Base-by-base conservation (phyloP, 2,888 invertebrate genomes). In the Nomada fucata region DNA sequence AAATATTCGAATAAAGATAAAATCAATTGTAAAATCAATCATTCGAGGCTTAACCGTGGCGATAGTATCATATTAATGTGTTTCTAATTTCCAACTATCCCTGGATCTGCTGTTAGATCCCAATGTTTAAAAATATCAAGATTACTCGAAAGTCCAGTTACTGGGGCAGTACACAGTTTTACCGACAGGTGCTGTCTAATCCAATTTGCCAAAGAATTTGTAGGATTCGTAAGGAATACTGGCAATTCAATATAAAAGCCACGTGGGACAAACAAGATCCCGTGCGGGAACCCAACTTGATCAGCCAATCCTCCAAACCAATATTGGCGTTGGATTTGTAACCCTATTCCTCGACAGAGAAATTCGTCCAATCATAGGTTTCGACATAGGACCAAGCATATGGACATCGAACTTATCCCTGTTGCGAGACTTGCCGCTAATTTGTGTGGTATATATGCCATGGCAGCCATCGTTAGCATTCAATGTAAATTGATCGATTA, bases 271-370 rank as follows among this genome's bases (percentile, higher is more conserved):
- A 88, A 87, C 86, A 84, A 86, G 80, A 88, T 89, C 86, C 72
- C 72, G 79, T 76, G 67, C 77, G 83, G 79, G 77, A 86, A 87
- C 86, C 82, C 84, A 84, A 86, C 86, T 86, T 87, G 86, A 89
- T 89, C 87, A 86, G 83, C 86, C 86, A 88, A 88, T 88, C 87
- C 83, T 86, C 82, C 87, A 77, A 83, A 80, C 89, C 88, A 88
- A 88, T 88, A 88, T 88, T 88, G 89, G 84, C 82, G 71, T 61
- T 76, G 79, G 69, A 59, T 79, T 81, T 79, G 78, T 70, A 87
- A 86, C 87, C 83, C 78, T 86, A 69, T 86, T 86, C 75, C 73
- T 86, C 75, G 78, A 82, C 77, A 79, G 82, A 83, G 79, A 87
- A 86, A 86, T 84, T 89, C 76, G 68, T 65, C 83, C 87, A 89